A percentile compares a stretch with the other conserved stretches of the same genome.
Conservation (phyloP, 2,113 vertebrate species). For the Chaetorhynchus papuensis region DNA sequence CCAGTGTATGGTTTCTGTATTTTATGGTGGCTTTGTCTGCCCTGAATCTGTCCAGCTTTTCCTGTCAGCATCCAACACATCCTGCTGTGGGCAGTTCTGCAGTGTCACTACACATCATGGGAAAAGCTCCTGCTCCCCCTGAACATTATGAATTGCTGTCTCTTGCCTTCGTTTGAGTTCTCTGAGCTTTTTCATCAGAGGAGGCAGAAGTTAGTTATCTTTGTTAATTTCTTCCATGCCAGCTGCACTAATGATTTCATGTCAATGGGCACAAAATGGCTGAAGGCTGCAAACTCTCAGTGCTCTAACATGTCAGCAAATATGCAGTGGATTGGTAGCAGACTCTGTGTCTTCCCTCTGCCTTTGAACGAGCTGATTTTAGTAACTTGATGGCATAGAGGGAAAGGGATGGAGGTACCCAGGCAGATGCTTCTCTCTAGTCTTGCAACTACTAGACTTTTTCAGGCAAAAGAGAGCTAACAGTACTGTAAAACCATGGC, state of each 20-base stretch:
- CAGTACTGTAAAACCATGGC: background rate
- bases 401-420: background rate
- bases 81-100: background rate
- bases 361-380: background rate
- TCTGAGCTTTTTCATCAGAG: background rate
- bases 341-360: background rate
- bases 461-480: background rate
- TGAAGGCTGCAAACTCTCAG: background rate
- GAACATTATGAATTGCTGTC: background rate
- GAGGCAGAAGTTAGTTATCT: background rate
- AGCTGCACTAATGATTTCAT: background rate
- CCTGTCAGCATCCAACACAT: background rate
- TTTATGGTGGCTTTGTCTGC: background rate
- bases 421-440: background rate
- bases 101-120: background rate
- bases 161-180: background rate
- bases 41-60: background rate
- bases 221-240: background rate
- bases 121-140: background rate
- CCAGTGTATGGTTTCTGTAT: background rate
- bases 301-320: background rate
- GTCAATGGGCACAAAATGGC: background rate
- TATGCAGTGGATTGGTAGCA: background rate
- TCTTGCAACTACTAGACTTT: background rate
- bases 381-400: background rate